phyloP scores from a whole-genome alignment of 2,797 vertebrate genomes.

The Pangasius larnaudii region DNA sequence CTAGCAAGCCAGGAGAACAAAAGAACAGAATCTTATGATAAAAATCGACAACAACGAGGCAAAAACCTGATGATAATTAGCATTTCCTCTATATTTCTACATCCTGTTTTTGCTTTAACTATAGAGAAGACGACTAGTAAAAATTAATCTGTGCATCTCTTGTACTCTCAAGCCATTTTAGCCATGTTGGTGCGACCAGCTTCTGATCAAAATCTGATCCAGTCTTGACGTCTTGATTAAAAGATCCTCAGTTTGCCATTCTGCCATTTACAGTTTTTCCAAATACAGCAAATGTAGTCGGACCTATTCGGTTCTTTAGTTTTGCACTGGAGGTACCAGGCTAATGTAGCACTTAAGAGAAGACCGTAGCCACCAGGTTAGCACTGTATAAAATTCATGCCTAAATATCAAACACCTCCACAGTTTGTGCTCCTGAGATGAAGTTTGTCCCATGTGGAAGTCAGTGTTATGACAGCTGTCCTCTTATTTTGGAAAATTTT shows the following conservation, averaged over 20 bases:
- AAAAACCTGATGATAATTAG: neutral
- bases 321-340: neutral
- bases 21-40: neutral
- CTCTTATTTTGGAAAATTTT: neutral
- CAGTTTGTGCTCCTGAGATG: neutral
- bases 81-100: neutral
- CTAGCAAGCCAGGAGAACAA: neutral
- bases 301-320: neutral
- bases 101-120: neutral
- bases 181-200: neutral
- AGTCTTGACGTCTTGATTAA: neutral
- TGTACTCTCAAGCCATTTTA: neutral
- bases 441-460: neutral
- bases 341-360: neutral
- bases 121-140: neutral
- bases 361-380: neutral
- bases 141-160: too few species aligned
- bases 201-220: neutral
- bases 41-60: too few species aligned
- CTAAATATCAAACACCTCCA: neutral
- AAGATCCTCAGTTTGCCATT: neutral
- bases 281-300: neutral
- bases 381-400: neutral
- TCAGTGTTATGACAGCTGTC: neutral
- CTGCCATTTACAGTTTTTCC: neutral